Evolutionary conservation across 2,113 vertebrate species (phyloP).

Genomic region (Ursus arctos): DNA sequence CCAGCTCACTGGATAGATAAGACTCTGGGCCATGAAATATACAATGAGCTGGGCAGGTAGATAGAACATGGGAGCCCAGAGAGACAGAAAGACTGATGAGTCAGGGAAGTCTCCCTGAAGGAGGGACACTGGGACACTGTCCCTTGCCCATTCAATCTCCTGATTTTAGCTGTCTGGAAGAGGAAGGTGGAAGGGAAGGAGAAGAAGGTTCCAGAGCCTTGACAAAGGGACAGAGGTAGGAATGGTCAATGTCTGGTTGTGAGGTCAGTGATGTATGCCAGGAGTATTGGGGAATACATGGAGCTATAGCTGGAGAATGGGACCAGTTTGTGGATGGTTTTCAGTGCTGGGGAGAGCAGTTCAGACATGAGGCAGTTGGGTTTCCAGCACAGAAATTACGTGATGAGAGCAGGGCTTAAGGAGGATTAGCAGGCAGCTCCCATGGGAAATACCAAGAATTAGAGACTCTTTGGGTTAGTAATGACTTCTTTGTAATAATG

Average conservation of each 20-base stretch:
- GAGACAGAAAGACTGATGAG: neutral
- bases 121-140: neutral
- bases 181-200: neutral
- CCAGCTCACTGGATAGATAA: neutral
- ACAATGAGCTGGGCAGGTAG: neutral
- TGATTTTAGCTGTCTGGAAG: neutral
- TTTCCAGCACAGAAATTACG: neutral
- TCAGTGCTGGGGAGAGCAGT: neutral
- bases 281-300: neutral
- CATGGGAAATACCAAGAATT: neutral
- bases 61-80: neutral
- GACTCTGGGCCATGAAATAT: neutral
- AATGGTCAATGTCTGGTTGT: neutral
- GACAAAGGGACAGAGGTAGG: neutral
- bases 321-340: neutral
- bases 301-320: neutral
- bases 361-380: neutral
- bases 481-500: constrained; percentile 23
- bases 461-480: constrained; percentile 16
- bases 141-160: neutral
- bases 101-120: neutral
- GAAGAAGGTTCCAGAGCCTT: neutral
- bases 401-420: neutral
- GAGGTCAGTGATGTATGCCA: neutral
- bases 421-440: neutral